Percentiles rank a stretch among this genome's conserved stretches.
These are phyloP conservation scores for Platysteira castanea DNA, from an alignment of 2,113 vertebrate genomes.

Conservation along the genomic window DNA sequence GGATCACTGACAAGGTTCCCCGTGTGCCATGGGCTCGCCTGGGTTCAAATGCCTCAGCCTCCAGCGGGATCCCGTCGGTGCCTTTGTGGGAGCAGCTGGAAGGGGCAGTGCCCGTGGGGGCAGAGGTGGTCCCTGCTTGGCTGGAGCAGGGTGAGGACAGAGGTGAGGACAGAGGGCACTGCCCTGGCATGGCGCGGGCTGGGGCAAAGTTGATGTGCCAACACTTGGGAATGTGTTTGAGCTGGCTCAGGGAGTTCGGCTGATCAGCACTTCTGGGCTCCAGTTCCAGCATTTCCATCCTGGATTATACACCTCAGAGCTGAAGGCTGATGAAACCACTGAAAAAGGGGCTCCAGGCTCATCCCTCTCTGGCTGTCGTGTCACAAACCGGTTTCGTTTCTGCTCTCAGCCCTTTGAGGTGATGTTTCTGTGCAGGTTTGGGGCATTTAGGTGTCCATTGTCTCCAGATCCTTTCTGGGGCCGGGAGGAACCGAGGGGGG, in stretches of 20 bases:
- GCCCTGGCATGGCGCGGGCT: neutral
- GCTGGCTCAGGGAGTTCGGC: neutral
- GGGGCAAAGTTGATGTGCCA: neutral
- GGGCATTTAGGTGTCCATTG: too few species aligned
- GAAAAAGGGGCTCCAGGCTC: neutral
- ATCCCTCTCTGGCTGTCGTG: neutral
- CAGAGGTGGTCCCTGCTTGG: neutral
- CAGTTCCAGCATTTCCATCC: rapidly evolving
- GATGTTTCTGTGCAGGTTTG: rapidly evolving
- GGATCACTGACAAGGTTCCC: neutral
- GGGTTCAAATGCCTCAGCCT: neutral
- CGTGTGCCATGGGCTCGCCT: neutral
- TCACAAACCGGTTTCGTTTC: neutral
- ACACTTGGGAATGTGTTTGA: neutral
- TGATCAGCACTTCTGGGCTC: neutral
- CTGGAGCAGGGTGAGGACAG: neutral
- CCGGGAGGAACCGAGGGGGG: neutral
- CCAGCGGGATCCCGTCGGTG: rapidly evolving
- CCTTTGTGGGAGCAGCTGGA: neutral
- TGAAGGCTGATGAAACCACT: neutral
- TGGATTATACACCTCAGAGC: rapidly evolving
- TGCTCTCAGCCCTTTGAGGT: neutral
- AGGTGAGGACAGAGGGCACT: neutral
- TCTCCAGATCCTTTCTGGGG: neutral
- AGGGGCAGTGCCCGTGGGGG: neutral